A percentile compares a stretch with the other conserved stretches of the same genome.
phyloP scores from a whole-genome alignment of 1,140 invertebrate genomes.

The Listronotus oregonensis region DNA sequence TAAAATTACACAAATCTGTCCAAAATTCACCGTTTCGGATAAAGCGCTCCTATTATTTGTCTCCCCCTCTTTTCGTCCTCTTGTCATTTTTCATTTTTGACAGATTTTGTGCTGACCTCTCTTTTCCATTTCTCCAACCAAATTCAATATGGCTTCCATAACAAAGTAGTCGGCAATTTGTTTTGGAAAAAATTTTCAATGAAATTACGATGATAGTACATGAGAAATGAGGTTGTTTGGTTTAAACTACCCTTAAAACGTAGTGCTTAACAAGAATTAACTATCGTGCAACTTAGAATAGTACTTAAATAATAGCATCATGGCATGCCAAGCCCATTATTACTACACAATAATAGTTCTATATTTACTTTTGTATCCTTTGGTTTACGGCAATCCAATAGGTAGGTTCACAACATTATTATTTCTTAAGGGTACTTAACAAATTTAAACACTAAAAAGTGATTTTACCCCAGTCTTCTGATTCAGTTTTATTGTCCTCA shows the following conservation, averaged over 20 bases:
- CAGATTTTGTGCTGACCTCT: too few relatives aligned
- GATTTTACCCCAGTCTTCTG: too few relatives aligned
- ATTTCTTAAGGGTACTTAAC: too few relatives aligned
- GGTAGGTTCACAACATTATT: slow-evolving; percentile 35
- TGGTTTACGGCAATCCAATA: slow-evolving; percentile 42
- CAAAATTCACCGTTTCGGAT: too few relatives aligned
- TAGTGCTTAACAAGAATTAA: slow-evolving; percentile 41
- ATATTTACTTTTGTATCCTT: slow-evolving; percentile 44
- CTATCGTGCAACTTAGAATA: slow-evolving; percentile 35
- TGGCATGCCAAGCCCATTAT: slow-evolving; percentile 55
- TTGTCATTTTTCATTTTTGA: too few relatives aligned
- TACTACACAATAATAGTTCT: slow-evolving; percentile 44
- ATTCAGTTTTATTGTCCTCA: too few relatives aligned
- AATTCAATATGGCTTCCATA: slow-evolving; percentile 48
- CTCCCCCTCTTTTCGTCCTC: too few relatives aligned
- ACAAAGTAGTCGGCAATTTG: slow-evolving; percentile 50
- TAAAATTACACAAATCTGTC: too few relatives aligned
- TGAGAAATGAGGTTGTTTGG: slow-evolving; percentile 41
- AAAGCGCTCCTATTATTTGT: too few relatives aligned
- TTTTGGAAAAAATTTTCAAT: slow-evolving; percentile 42
- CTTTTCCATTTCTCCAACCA: too few relatives aligned
- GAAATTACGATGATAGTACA: slow-evolving; percentile 43
- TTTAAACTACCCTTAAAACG: slow-evolving; percentile 34
- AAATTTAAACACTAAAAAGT: too few relatives aligned
- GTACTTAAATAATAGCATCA: slow-evolving; percentile 45